Conservation (phyloP, 2,113 vertebrate species). For the Etia nguti region DNA sequence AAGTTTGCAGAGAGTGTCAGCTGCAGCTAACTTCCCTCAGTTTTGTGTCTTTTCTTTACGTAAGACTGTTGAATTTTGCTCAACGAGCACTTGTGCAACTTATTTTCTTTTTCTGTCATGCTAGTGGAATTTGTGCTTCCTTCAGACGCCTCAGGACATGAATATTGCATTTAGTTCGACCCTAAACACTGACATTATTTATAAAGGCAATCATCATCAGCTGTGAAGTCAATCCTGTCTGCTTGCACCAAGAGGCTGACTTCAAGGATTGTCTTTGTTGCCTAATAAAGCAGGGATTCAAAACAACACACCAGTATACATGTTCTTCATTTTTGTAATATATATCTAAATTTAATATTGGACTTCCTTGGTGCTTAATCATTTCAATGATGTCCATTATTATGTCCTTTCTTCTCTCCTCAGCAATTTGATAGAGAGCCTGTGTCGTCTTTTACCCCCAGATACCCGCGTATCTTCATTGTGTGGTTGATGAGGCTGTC, state of each 20-base stretch:
- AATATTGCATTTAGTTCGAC: conserved; percentile 44
- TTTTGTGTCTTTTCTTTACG: not conserved
- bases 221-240: conserved; percentile 32
- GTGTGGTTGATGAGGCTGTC: conserved; percentile 38
- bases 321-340: not conserved
- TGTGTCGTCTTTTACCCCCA: not conserved
- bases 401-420: not conserved
- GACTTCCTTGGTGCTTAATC: not conserved
- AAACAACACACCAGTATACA: not conserved
- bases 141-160: conserved; percentile 14
- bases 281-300: not conserved
- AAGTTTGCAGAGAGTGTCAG: not conserved
- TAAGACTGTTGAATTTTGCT: not conserved
- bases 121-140: conserved; percentile 4
- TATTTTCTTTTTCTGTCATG: not conserved
- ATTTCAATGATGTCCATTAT: not conserved
- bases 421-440: conserved; percentile 10
- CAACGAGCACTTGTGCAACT: not conserved
- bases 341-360: fast-evolving
- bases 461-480: conserved; percentile 13
- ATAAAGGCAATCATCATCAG: conserved; percentile 41
- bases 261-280: conserved; percentile 7
- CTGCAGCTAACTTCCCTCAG: not conserved
- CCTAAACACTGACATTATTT: conserved; percentile 46
- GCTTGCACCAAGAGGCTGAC: conserved; percentile 17